A percentile compares a stretch with the other conserved stretches of the same genome.
Evolutionary conservation across 2,888 invertebrate species (phyloP).

Genomic region (Zaprionus obscuricornis): DNA sequence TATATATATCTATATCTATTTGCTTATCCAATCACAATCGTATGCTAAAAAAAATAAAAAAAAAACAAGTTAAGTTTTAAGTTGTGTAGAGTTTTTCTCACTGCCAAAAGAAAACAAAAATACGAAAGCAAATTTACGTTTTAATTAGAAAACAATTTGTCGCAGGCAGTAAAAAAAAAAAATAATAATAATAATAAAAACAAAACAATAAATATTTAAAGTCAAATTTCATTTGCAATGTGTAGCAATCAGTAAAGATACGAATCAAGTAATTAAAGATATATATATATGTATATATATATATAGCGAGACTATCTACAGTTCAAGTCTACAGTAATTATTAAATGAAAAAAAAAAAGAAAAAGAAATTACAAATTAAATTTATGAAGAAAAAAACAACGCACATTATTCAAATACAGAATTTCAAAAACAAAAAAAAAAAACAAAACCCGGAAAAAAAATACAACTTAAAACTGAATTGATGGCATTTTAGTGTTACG

Average conservation of each 20-base stretch:
- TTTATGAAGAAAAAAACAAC: conserved; percentile 46
- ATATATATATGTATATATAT: conserved; percentile 36
- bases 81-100: conserved; percentile 66
- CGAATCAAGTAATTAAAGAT: too few relatives aligned
- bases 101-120: conserved; percentile 54
- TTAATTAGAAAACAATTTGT: conserved; percentile 31
- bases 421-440: conserved; percentile 3
- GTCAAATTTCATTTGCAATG: conserved; percentile 65
- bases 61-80: conserved; percentile 35
- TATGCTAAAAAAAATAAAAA: conserved; percentile 36
- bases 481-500: conserved; percentile 66
- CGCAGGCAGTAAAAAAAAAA: conserved; percentile 18
- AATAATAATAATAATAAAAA: conserved; percentile 24
- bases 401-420: conserved; percentile 56
- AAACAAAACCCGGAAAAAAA: conserved; percentile 17
- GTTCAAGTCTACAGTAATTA: conserved; percentile 44
- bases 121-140: conserved; percentile 31
- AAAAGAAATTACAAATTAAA: conserved; percentile 18
- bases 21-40: conserved; percentile 37
- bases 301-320: conserved; percentile 43
- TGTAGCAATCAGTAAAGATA: conserved; percentile 74
- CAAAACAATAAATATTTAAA: conserved; percentile 13
- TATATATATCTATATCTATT: conserved; percentile 13
- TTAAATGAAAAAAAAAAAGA: conserved; percentile 39
- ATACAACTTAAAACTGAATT: conserved; percentile 65